Conservation (phyloP, 1,140 invertebrate species). For the Copidosoma floridanum region DNA sequence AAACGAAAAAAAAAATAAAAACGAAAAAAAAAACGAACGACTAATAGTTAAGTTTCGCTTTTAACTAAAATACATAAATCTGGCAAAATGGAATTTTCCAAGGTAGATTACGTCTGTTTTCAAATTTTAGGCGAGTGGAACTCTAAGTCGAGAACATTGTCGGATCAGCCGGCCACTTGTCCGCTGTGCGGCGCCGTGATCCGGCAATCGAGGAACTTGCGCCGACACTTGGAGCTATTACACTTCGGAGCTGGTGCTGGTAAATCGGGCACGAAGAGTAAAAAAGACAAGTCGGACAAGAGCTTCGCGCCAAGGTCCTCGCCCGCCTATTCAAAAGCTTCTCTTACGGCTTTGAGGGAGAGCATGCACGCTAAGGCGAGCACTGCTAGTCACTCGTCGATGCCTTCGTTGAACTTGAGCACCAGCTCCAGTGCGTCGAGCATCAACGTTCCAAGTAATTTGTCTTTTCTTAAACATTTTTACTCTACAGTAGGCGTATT, state of each 20-base stretch:
- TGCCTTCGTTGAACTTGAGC: conserved; percentile 37
- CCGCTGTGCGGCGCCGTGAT: conserved; percentile 52
- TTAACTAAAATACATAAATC: too few species aligned
- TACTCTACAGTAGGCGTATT: too few species aligned
- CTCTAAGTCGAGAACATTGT: conserved; percentile 42
- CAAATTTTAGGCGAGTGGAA: conserved; percentile 43
- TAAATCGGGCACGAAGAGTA: conserved; percentile 34
- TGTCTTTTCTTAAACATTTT: neutral
- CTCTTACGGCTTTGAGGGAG: conserved; percentile 26
- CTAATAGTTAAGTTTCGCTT: too few species aligned
- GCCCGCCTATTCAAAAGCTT: conserved; percentile 15
- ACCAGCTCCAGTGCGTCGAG: conserved; percentile 37
- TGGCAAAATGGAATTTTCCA: too few species aligned
- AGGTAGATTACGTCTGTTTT: conserved; percentile 25
- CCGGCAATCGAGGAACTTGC: conserved; percentile 50
- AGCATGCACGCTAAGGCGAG: conserved; percentile 33
- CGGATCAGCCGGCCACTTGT: conserved; percentile 51
- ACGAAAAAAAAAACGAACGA: conserved; percentile 8
- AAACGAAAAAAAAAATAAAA: neutral
- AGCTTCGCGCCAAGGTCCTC: conserved; percentile 3
- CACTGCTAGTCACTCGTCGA: conserved; percentile 34
- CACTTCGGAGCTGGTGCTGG: conserved; percentile 47
- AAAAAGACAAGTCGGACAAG: conserved; percentile 20
- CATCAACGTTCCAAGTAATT: conserved; percentile 40
- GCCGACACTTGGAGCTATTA: conserved; percentile 51